phyloP scores from a whole-genome alignment of 1,140 invertebrate genomes.

The Drosophila saltans region DNA sequence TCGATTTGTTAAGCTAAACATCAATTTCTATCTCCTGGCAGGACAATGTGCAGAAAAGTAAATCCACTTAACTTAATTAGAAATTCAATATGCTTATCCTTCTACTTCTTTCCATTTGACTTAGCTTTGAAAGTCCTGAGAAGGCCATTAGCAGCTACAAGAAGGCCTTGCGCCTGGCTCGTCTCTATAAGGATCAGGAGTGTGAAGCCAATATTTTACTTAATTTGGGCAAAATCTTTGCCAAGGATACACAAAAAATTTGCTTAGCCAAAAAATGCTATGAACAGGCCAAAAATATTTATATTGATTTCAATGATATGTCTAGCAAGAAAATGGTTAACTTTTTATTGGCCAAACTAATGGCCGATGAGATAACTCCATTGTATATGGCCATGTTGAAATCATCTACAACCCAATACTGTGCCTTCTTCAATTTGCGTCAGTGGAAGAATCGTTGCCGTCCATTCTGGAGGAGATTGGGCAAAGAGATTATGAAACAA shows the following conservation, averaged over 20 bases:
- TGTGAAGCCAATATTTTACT: constrained; percentile 62
- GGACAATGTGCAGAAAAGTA: constrained; percentile 62
- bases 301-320: constrained; percentile 69
- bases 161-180: constrained; percentile 52
- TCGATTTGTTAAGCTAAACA: constrained; percentile 63
- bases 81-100: too few relatives aligned
- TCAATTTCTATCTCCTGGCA: constrained; percentile 61
- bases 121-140: constrained; percentile 49
- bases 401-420: constrained; percentile 50
- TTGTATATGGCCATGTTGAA: constrained; percentile 77
- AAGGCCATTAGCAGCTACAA: constrained; percentile 60
- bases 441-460: constrained; percentile 78
- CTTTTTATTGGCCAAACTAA: constrained; percentile 68
- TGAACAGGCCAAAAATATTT: constrained; percentile 68
- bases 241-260: constrained; percentile 49
- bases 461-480: constrained; percentile 64
- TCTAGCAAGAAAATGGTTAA: constrained; percentile 63
- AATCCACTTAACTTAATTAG: constrained; percentile 6
- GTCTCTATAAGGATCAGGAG: constrained; percentile 39
- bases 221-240: constrained; percentile 66
- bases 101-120: neutral
- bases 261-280: constrained; percentile 67
- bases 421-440: constrained; percentile 70
- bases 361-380: constrained; percentile 73
- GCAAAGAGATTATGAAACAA: constrained; percentile 60